phyloP scores from a whole-genome alignment of 2,113 vertebrate genomes.

The Pedetes capensis region DNA sequence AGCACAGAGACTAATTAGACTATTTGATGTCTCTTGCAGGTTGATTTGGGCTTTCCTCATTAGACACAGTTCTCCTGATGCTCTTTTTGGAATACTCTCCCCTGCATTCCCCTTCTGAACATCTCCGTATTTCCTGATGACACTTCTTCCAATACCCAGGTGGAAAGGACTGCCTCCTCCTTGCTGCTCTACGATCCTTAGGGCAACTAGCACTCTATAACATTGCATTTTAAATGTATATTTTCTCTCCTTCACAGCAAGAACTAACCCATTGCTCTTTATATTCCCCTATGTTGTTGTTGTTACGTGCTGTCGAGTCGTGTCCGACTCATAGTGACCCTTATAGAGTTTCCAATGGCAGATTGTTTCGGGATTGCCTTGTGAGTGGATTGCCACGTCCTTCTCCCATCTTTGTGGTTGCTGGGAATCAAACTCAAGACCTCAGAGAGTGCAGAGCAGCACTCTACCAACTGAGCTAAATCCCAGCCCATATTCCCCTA shows the following conservation, averaged over 20 bases:
- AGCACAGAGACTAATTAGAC: slow-evolving; percentile 6
- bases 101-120: background rate
- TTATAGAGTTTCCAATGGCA: no score
- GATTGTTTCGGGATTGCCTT: no score
- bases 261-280: background rate
- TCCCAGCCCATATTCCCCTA: no score
- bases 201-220: background rate
- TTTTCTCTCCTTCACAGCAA: background rate
- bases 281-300: background rate
- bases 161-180: background rate
- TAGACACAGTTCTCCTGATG: background rate
- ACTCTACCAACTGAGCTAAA: no score
- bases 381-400: no score
- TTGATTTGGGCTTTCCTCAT: background rate
- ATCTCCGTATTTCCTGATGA: background rate
- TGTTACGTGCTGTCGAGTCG: no score
- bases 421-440: no score
- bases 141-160: background rate
- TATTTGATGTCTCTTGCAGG: background rate
- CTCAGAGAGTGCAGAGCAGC: no score
- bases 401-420: no score
- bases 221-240: background rate
- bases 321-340: no score
- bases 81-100: background rate
- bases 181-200: background rate